Base-by-base conservation (phyloP, 2,888 invertebrate species). In the Parthenolecanium corni region DNA sequence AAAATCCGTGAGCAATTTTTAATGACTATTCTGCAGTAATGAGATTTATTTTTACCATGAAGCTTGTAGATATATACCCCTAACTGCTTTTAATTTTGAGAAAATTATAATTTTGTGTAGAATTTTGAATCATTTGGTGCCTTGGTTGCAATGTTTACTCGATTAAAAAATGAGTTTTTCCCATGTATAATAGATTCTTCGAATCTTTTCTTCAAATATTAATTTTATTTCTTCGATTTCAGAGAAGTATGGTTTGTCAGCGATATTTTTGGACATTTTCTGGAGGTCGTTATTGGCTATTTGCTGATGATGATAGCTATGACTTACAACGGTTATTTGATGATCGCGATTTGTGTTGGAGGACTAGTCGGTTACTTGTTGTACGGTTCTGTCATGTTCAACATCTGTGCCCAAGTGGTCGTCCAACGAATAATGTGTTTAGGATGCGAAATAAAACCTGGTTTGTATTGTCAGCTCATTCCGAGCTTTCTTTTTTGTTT, bases 291-390 rank as follows among this genome's bases (percentile, higher is more conserved):
- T 1, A 23, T 84, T 52, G 83, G 84, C 24, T 85, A 85, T 73
- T 71, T 85, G 57, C 75, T 86, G 24, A 86, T 86, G 85, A 72
- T 86, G 67, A 78, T 80, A 24, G 82, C 85, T n/a, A 86, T 86
- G 86, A 72, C 82, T 14, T 86, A 81, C 74, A 85, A 85, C 73
- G 82, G 79, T 24, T 84, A 84, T 70, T 73, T 86, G 62, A 76
- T 80, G 65, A 74, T 84, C 53, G 79, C 84, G 12, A 78, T 84
- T 56, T 76, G 82, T 3, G 73, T 82, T 62, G 85, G 85, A 21
- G 81, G 82, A 72, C 64, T 62, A 38, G 25, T 66, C 11, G 68
- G 66, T 14, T 67, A 68, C 23, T 61, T 65, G 49, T 14, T 66
- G 3, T 66, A 67, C 44, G 67, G 67, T 6, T 40, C 65, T 24